These are phyloP conservation scores for Bombycilla garrulus DNA, from an alignment of 2,113 vertebrate genomes.

Conservation along the genomic window DNA sequence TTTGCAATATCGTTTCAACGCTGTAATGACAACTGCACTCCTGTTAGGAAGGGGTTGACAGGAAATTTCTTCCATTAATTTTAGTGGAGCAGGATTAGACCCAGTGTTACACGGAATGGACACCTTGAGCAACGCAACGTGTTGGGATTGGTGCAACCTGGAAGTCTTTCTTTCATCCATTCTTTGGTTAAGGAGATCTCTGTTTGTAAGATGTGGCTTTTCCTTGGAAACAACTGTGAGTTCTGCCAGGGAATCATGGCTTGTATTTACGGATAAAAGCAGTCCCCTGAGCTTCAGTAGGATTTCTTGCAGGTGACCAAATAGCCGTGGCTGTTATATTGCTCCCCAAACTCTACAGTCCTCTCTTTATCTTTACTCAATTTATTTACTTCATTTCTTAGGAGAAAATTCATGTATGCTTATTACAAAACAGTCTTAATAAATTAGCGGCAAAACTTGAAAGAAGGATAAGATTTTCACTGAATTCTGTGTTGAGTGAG, in stretches of 20 bases:
- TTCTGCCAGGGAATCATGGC: accelerated
- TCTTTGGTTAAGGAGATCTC: neutral
- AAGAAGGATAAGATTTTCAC: neutral
- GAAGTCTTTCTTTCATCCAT: neutral
- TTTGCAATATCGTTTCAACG: conserved; percentile 43
- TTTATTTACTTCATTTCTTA: neutral
- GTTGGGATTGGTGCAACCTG: neutral
- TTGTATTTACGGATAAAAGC: neutral
- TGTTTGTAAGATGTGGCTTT: neutral
- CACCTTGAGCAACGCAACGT: neutral
- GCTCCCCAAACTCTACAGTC: neutral
- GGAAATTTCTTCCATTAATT: neutral
- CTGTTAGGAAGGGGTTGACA: conserved; percentile 9
- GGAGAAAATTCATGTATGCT: neutral
- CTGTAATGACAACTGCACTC: neutral
- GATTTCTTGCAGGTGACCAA: neutral
- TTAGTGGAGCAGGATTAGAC: neutral
- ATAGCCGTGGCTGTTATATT: neutral
- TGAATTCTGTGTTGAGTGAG: neutral
- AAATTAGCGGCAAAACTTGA: neutral
- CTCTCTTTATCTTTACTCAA: neutral
- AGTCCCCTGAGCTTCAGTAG: neutral
- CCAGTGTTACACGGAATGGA: neutral
- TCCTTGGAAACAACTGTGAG: neutral
- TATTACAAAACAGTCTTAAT: neutral